A percentile compares a stretch with the other conserved stretches of the same genome.
phyloP scores from a whole-genome alignment of 2,797 vertebrate genomes.

The Vireo griseus region DNA sequence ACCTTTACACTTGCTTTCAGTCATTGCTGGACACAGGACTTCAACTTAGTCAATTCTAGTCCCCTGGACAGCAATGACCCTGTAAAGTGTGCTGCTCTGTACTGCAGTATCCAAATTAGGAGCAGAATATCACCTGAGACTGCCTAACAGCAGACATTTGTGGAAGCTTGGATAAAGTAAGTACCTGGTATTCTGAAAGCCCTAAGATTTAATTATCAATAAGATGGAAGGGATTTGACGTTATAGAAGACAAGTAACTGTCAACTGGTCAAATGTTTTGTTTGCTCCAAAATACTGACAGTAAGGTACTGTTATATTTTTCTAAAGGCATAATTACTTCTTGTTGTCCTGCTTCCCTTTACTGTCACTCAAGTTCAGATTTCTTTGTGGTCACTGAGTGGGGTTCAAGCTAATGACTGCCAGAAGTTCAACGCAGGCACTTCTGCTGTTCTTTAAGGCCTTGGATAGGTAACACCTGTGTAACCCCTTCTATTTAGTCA shows the following conservation, averaged over 20 bases:
- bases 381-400: neutral
- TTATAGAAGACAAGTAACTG: neutral
- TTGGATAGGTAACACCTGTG: neutral
- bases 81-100: neutral
- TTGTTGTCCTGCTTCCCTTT: neutral
- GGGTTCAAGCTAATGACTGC: neutral
- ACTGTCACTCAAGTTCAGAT: neutral
- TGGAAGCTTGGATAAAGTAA: neutral
- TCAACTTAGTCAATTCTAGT: neutral
- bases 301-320: neutral
- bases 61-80: neutral
- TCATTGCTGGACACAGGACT: neutral
- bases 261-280: neutral
- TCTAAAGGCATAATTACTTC: neutral
- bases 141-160: neutral
- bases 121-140: neutral
- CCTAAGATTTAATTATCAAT: neutral
- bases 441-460: neutral
- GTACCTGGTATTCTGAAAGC: neutral
- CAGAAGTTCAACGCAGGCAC: neutral
- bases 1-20: neutral
- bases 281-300: neutral
- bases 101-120: neutral
- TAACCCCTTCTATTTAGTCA: neutral
- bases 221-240: neutral